These are phyloP conservation scores for Neosilurus mollespiculum DNA, from an alignment of 2,797 vertebrate genomes.

Conservation along the genomic window DNA sequence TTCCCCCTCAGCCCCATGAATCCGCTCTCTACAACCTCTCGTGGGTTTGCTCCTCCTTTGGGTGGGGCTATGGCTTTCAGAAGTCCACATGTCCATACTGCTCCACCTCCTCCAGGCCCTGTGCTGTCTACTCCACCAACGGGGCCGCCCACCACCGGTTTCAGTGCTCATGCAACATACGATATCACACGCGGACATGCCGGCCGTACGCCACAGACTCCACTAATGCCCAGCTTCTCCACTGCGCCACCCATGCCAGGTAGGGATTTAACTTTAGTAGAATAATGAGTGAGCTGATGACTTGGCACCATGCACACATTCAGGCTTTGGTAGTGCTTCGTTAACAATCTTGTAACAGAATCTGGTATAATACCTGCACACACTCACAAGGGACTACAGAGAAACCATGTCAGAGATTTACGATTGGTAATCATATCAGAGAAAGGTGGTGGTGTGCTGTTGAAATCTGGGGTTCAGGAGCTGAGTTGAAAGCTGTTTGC, in stretches of 20 bases:
- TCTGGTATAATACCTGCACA: background rate
- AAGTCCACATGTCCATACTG: conserved; percentile 53
- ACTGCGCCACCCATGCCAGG: conserved; percentile 76
- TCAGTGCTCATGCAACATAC: conserved; percentile 77
- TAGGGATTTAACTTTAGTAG: conserved; percentile 52
- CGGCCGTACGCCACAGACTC: conserved; percentile 91
- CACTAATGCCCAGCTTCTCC: conserved; percentile 89
- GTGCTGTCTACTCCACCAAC: conserved; percentile 69
- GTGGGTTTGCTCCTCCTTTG: conserved; percentile 22
- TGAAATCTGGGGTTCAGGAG: background rate
- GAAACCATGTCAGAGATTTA: background rate
- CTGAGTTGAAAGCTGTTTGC: background rate
- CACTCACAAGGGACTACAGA: background rate
- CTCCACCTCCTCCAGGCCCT: conserved; percentile 46
- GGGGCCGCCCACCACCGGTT: conserved; percentile 79
- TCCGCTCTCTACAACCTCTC: conserved; percentile 41
- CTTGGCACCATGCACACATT: background rate
- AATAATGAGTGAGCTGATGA: background rate
- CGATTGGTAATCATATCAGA: background rate
- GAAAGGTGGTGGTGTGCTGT: background rate
- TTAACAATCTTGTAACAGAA: no score
- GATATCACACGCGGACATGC: conserved; percentile 95
- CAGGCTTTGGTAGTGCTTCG: background rate
- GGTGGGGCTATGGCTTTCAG: conserved; percentile 26
- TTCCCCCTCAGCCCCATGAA: conserved; percentile 52